A percentile compares a stretch with the other conserved stretches of the same genome.
Conservation (phyloP, 2,113 vertebrate species). For the Petroica traversi region DNA sequence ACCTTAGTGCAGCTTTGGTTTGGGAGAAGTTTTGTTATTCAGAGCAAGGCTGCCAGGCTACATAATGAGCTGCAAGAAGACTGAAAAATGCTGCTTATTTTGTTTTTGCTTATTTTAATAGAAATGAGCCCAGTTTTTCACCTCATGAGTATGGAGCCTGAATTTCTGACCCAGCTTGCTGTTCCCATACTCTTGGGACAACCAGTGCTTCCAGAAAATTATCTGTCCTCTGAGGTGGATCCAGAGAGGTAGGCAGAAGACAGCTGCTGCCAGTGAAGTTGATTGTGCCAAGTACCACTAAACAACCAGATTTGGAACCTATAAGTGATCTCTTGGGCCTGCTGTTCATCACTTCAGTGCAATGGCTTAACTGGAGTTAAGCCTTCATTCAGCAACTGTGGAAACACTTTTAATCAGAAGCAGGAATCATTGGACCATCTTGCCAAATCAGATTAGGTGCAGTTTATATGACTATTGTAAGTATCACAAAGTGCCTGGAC, state of each 20-base stretch:
- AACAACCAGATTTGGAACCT: background rate
- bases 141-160: background rate
- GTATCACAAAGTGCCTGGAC: background rate
- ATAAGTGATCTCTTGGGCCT: background rate
- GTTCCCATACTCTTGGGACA: background rate
- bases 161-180: background rate
- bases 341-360: background rate
- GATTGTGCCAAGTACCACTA: background rate
- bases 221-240: background rate
- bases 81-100: background rate
- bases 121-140: background rate
- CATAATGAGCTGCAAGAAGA: background rate
- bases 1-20: background rate
- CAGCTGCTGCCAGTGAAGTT: rapidly evolving
- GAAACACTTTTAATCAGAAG: background rate
- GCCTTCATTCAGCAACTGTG: background rate
- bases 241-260: background rate
- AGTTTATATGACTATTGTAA: background rate
- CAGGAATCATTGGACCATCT: background rate
- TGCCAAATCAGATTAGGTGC: slow-evolving; percentile 30
- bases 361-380: background rate
- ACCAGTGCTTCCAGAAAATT: background rate
- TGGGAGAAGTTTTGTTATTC: background rate
- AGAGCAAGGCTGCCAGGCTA: background rate
- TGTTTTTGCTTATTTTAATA: background rate